Evolutionary conservation across 2,113 vertebrate genomes (phyloP), one percentile per base, ranked within the genome.

Genomic region (Enhydra lutris): DNA sequence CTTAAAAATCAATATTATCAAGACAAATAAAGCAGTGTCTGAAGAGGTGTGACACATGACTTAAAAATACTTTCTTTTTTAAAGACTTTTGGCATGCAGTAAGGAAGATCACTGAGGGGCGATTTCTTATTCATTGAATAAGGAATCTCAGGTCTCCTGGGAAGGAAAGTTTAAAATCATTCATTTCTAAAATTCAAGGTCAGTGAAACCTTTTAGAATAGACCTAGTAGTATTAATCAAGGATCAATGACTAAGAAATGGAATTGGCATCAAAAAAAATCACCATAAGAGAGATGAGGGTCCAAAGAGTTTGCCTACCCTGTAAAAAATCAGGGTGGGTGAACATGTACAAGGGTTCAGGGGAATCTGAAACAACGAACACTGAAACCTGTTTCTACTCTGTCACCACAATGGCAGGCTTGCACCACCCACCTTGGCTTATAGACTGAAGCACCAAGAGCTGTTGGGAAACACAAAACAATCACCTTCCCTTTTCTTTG

Each of bases 321-420:
- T 55, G 15, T 6, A 34, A 71, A 12, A 17, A 59, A 7, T 14
- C 36, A 45, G 36, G 2, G 21, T 3, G 6, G 9, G 3, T 23
- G 9, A 34, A 31, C 21, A 24, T 12, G 13, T 6, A 11, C 52
- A 1, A 14, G 0, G 0, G 11, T 6, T 11, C 24, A 5, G 24
- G 21, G 8, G 18, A 47, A 7, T 3, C 34, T 69, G n/a, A 26
- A 34, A 8, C 14, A 42, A 10, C n/a, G 55, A 36, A 55, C 0
- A 3, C 5, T 4, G 17, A 71, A 29, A 31, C 12, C 11, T 7
- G 21, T 12, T 67, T 39, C 52, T 36, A 1, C 57, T 34, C 55
- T 18, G 18, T 12, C 39, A 3, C 18, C 29, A 0, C 4, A 15
- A 3, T 0, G 17, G 14, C 17, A 50, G 29, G 8, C 74, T 50